Evolutionary conservation across 2,888 invertebrate genomes (phyloP).

Genomic region (Epistrophe grossulariae): DNA sequence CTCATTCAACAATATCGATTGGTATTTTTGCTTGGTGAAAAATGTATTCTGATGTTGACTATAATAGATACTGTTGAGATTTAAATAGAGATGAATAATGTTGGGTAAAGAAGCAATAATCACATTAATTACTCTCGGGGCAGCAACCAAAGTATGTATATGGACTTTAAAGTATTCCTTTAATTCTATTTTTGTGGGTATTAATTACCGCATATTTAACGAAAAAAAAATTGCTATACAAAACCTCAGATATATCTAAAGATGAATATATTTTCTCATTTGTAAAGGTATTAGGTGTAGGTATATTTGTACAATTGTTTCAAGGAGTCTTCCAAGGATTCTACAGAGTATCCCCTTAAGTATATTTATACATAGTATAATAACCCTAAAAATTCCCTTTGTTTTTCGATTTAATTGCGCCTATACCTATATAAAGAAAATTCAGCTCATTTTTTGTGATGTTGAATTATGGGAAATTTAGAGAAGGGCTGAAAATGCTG

Average conservation of each 20-base stretch:
- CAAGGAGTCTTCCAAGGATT: not conserved
- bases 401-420: not conserved
- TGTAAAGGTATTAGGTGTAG: not conserved
- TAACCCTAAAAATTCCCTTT: not conserved
- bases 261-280: conserved; percentile 4
- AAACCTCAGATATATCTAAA: not conserved
- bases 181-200: not conserved
- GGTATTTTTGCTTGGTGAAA: not conserved
- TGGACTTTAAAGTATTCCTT: conserved; percentile 32
- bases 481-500: conserved; percentile 20
- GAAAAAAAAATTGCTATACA: not conserved
- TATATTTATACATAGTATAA: not conserved
- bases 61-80: not conserved
- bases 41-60: no score
- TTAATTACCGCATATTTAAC: conserved; percentile 1
- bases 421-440: not conserved
- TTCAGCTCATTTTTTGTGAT: not conserved
- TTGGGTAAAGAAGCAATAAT: conserved; percentile 38
- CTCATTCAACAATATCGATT: not conserved
- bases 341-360: not conserved
- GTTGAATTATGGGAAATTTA: conserved; percentile 3
- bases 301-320: not conserved
- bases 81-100: not conserved
- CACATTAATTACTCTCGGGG: conserved; percentile 67
- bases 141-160: conserved; percentile 22